These are phyloP conservation scores for Ptychadena robeensis DNA, from an alignment of 2,797 vertebrate genomes.

Conservation along the genomic window DNA sequence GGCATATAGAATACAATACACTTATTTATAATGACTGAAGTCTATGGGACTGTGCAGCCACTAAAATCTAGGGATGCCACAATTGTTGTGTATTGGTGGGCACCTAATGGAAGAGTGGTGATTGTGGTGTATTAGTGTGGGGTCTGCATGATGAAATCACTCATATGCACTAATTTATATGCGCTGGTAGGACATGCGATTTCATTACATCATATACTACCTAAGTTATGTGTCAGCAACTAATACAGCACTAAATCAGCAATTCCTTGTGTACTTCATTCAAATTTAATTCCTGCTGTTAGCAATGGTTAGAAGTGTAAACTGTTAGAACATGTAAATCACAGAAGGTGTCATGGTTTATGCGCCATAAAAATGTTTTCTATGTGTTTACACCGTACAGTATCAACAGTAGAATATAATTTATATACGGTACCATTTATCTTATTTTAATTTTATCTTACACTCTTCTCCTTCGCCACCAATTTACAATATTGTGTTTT, in stretches of 20 bases:
- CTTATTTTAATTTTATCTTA: not conserved
- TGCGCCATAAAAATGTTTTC: constrained; percentile 22
- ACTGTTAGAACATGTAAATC: constrained; percentile 52
- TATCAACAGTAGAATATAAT: not conserved
- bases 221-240: constrained; percentile 66
- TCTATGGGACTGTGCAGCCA: not conserved
- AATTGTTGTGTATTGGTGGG: not conserved
- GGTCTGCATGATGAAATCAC: constrained; percentile 66
- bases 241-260: constrained; percentile 66
- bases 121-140: constrained; percentile 63
- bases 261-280: constrained; percentile 36
- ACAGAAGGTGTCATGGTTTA: constrained; percentile 18
- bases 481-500: not conserved
- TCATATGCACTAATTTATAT: constrained; percentile 68
- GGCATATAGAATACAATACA: not conserved
- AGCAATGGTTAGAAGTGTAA: constrained; percentile 35
- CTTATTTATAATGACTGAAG: not conserved
- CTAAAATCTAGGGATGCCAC: too few relatives aligned
- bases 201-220: constrained; percentile 63
- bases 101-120: not conserved
- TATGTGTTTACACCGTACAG: not conserved
- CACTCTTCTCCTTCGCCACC: not conserved
- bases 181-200: constrained; percentile 64
- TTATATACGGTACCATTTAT: not conserved
- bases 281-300: constrained; percentile 34